These are phyloP conservation scores for Hipposideros armiger DNA, from an alignment of 2,113 vertebrate genomes.

Conservation along the genomic window DNA sequence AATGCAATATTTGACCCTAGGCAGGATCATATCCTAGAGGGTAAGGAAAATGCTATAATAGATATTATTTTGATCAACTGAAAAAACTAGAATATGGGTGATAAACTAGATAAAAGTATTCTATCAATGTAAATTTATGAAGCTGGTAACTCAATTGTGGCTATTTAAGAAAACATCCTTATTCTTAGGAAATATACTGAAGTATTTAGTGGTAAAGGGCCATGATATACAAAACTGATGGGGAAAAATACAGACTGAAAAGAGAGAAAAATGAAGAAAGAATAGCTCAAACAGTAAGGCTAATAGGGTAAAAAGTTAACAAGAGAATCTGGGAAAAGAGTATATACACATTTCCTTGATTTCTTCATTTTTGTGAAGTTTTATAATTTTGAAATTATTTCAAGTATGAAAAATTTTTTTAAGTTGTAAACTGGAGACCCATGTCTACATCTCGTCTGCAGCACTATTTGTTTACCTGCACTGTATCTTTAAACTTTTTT, in stretches of 20 bases:
- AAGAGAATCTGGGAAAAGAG: not conserved
- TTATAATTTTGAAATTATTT: slow-evolving; percentile 8
- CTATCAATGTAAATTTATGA: not conserved
- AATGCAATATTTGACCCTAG: not conserved
- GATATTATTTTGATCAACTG: not conserved
- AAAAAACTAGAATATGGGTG: not conserved
- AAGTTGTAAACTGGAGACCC: not conserved
- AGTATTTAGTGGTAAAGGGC: not conserved
- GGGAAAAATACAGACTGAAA: not conserved
- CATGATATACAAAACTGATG: not conserved
- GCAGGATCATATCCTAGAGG: not conserved
- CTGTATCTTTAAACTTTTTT: not conserved
- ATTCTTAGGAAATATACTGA: not conserved
- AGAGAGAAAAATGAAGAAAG: not conserved
- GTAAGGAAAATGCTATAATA: not conserved
- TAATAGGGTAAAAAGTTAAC: not conserved
- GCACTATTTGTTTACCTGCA: not conserved
- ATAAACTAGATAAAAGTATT: not conserved
- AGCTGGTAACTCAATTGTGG: not conserved
- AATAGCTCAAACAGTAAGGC: not conserved
- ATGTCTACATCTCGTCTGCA: not conserved
- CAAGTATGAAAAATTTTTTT: not conserved
- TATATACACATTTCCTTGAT: not conserved
- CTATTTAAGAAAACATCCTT: not conserved
- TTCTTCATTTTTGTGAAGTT: not conserved